Evolutionary conservation across 2,888 invertebrate genomes (phyloP).

Genomic region (Erebia ligea): DNA sequence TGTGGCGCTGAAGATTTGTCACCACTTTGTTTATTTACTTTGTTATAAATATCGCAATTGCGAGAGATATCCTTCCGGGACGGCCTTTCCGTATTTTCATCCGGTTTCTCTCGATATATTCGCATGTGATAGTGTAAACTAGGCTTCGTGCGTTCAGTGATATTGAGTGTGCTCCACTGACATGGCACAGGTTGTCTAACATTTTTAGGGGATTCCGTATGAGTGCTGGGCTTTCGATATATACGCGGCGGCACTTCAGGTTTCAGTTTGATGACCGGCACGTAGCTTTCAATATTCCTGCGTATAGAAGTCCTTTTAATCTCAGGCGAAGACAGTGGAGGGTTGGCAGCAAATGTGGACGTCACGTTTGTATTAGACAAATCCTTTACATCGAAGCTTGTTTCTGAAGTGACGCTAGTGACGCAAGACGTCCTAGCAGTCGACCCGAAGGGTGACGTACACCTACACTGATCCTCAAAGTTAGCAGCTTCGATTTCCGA

Average conservation of each 20-base stretch:
- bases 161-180: slow-evolving; percentile 79
- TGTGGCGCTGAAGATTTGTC: slow-evolving; percentile 53
- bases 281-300: slow-evolving; percentile 69
- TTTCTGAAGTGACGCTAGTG: slow-evolving; percentile 82
- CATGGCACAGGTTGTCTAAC: slow-evolving; percentile 69
- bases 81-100: slow-evolving; percentile 53
- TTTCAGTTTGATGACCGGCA: slow-evolving; percentile 72
- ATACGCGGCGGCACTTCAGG: slow-evolving; percentile 76
- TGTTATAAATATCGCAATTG: slow-evolving; percentile 64
- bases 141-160: slow-evolving; percentile 74
- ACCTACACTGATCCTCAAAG: slow-evolving; percentile 88
- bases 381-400: slow-evolving; percentile 80
- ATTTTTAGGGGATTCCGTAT: slow-evolving; percentile 75
- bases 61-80: slow-evolving; percentile 63
- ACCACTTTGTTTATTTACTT: slow-evolving; percentile 53
- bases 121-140: slow-evolving; percentile 81
- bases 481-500: slow-evolving; percentile 84
- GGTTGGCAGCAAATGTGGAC: slow-evolving; percentile 73
- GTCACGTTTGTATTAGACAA: slow-evolving; percentile 79
- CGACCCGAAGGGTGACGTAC: slow-evolving; percentile 88
- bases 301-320: slow-evolving; percentile 79
- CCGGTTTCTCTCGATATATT: slow-evolving; percentile 70
- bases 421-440: slow-evolving; percentile 87
- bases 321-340: slow-evolving; percentile 73
- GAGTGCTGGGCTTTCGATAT: slow-evolving; percentile 75